These are phyloP conservation scores for Heliangelus exortis DNA, from an alignment of 2,797 vertebrate genomes.

Conservation along the genomic window DNA sequence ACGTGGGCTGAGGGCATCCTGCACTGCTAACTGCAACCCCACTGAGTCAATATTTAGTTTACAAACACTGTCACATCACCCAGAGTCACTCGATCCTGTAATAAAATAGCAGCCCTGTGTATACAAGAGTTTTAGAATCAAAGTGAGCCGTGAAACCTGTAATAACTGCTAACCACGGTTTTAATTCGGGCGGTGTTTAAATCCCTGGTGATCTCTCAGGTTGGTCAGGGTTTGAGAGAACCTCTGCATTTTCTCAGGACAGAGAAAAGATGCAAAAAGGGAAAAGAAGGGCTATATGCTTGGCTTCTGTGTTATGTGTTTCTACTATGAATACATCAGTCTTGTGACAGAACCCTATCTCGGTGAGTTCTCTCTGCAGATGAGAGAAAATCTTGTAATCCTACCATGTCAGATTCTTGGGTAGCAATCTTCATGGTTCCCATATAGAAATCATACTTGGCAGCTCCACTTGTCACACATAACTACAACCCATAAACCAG, in stretches of 20 bases:
- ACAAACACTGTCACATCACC: neutral
- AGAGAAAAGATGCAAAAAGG: neutral
- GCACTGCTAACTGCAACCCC: neutral
- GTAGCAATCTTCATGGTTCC: neutral
- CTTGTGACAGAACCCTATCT: neutral
- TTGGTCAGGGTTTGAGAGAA: neutral
- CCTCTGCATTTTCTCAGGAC: neutral
- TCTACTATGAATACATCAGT: neutral
- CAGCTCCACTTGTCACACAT: neutral
- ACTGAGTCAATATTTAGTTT: neutral
- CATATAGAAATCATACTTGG: neutral
- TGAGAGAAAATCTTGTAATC: neutral
- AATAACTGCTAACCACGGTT: neutral
- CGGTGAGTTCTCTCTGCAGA: neutral
- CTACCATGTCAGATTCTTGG: rapidly evolving
- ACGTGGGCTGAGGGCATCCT: rapidly evolving
- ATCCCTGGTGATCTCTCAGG: neutral
- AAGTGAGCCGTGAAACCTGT: neutral
- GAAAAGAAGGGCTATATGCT: neutral
- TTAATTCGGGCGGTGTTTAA: neutral
- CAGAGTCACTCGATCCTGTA: neutral
- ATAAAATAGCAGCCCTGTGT: neutral
- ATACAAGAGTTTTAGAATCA: neutral
- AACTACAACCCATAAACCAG: neutral
- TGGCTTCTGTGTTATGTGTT: neutral